Percentiles rank a stretch among this genome's conserved stretches.
These are phyloP conservation scores for Gobio gobio DNA, from an alignment of 2,113 vertebrate species.

Conservation along the genomic window DNA sequence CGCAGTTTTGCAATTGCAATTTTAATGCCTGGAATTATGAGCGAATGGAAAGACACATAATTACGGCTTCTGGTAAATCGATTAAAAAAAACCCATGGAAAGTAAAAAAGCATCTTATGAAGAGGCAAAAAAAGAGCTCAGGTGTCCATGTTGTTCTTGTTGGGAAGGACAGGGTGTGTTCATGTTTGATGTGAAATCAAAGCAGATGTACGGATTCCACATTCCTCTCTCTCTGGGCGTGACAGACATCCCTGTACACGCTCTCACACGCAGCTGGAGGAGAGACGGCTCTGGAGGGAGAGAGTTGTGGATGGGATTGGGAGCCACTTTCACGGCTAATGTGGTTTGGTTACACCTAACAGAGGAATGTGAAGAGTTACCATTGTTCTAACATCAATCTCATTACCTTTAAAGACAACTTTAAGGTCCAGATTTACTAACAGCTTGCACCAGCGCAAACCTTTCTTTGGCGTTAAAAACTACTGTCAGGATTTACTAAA, in stretches of 20 bases:
- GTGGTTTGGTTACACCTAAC: constrained; percentile 42
- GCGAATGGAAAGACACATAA: constrained; percentile 14
- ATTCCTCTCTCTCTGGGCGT: constrained; percentile 66
- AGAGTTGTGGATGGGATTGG: not conserved
- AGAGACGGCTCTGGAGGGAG: not conserved
- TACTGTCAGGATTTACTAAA: too few relatives aligned
- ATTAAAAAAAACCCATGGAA: too few relatives aligned
- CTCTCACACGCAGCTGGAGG: constrained; percentile 43
- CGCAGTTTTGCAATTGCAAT: not conserved
- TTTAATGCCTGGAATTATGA: constrained; percentile 5
- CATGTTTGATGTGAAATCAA: not conserved
- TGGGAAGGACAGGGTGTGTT: constrained; percentile 42
- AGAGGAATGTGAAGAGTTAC: constrained; percentile 52
- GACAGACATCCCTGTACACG: constrained; percentile 53
- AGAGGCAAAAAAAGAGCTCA: not conserved
- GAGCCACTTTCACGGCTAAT: constrained; percentile 36
- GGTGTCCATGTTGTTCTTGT: not conserved
- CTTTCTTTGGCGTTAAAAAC: too few relatives aligned
- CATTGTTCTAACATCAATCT: constrained; percentile 39
- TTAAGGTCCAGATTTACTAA: constrained; percentile 24
- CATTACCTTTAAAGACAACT: constrained; percentile 27
- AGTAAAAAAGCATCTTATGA: not conserved
- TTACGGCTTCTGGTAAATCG: not conserved
- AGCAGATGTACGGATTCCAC: constrained; percentile 11
- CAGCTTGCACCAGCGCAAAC: too few relatives aligned